These are phyloP conservation scores for Hydrozoanthus gracilis DNA, from an alignment of 92 coral and sea anemone species.

Conservation along the genomic window DNA sequence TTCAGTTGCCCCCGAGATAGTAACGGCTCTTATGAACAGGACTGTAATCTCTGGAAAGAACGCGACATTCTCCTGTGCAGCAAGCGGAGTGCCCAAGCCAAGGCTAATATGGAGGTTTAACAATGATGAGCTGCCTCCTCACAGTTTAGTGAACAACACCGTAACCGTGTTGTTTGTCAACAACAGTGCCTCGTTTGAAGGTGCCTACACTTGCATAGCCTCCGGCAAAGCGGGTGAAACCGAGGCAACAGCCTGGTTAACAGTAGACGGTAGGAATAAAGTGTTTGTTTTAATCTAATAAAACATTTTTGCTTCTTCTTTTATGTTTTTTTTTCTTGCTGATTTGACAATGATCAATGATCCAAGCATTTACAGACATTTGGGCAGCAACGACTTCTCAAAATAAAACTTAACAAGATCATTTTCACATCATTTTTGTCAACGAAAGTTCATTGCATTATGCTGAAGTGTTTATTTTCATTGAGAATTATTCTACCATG, in stretches of 20 bases:
- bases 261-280: constrained; percentile 17
- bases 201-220: constrained; percentile 10
- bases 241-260: constrained; percentile 15
- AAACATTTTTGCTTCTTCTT: background rate
- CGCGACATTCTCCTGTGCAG: background rate
- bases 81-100: background rate
- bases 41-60: constrained; percentile 7
- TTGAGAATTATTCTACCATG: too few relatives aligned
- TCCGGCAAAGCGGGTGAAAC: constrained; percentile 1
- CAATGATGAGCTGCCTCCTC: background rate
- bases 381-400: too few relatives aligned
- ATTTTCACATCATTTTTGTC: too few relatives aligned
- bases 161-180: background rate
- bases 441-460: too few relatives aligned
- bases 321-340: too few relatives aligned
- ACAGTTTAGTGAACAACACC: background rate
- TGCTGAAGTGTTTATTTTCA: too few relatives aligned
- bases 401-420: too few relatives aligned
- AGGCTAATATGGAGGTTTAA: background rate
- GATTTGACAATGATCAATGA: too few relatives aligned
- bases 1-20: constrained; percentile 1
- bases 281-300: background rate
- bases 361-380: too few relatives aligned
- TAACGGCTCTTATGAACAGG: background rate
- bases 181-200: constrained; percentile 17